Evolutionary conservation across 2,113 vertebrate genomes (phyloP), one percentile per base, ranked within the genome.

Genomic region (Stegostoma tigrinum): DNA sequence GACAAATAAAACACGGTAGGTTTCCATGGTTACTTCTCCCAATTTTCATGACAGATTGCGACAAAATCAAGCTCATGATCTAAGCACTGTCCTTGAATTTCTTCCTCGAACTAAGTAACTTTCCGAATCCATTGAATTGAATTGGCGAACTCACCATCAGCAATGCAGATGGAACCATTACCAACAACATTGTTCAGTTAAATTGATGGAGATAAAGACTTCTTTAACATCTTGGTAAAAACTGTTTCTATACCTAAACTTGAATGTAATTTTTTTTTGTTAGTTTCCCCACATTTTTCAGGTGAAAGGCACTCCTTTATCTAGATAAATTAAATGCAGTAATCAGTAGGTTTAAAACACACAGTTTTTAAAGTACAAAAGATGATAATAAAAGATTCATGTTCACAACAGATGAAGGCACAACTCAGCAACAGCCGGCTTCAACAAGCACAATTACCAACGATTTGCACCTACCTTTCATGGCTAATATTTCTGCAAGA

Each of bases 401-500:
- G 14, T 10, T 8, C 10, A 34, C 7, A 27, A 7, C 23, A 48
- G 42, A 14, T 24, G 52, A 45, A 95, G 66, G 21, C 94, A 95
- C 42, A 52, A 15, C 66, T 90, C 80, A 64, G 89, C 3, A 6
- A 90, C 27, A 17, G 87, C 12, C 15, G 17, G 52, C 19, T 2
- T 61, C 61, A 66, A 5, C 89, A 93, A 64, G 19, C 61, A 1
- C 7, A 93, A 23, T 93, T 66, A 34, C 55, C n/a, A 66, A 10
- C 17, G 34, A 93, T 61, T 45, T 8, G 0, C 24, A n/a, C 80
- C 96, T 97, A 99, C 99, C 98, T 99, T 99, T 99, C 96, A 97
- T 98, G 96, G 99, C 98, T 97, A 99, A 98, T 96, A 99, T 98
- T 98, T 99, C 99, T 96, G 99, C 98, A 96, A 99, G 98, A 97